Evolutionary conservation across 2,888 invertebrate genomes (phyloP).

Genomic region (Eudasyphora cyanicolor): DNA sequence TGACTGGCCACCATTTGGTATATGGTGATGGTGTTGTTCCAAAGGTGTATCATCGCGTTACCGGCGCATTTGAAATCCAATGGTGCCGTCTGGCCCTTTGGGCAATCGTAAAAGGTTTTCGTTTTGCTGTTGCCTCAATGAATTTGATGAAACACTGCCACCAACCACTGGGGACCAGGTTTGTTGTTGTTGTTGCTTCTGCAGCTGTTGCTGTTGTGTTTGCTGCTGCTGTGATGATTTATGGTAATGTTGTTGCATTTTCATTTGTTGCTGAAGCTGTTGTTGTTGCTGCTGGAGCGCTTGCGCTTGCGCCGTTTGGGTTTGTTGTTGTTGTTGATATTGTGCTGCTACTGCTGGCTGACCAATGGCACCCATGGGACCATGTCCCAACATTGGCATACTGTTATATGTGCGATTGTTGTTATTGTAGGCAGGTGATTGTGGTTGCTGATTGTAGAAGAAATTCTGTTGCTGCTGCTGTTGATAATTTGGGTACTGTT

Average conservation of each 20-base stretch:
- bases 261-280: constrained; percentile 56
- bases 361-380: constrained; percentile 62
- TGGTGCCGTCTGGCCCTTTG: constrained; percentile 89
- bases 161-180: constrained; percentile 77
- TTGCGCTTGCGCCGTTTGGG: constrained; percentile 46
- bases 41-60: constrained; percentile 76
- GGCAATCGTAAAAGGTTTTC: constrained; percentile 85
- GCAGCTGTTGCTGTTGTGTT: constrained; percentile 56
- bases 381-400: constrained; percentile 53
- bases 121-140: constrained; percentile 63
- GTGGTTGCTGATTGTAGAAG: constrained; percentile 51
- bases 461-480: constrained; percentile 53
- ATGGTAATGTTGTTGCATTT: constrained; percentile 61
- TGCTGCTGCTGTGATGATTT: constrained; percentile 69
- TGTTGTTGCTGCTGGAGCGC: constrained; percentile 68
- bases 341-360: constrained; percentile 57
- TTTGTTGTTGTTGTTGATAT: constrained; percentile 61
- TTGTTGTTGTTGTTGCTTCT: constrained; percentile 69
- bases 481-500: constrained; percentile 23
- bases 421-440: constrained; percentile 52
- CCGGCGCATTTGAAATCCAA: constrained; percentile 86
- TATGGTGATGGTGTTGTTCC: constrained; percentile 4
- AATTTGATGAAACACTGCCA: constrained; percentile 73
- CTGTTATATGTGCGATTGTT: constrained; percentile 55
- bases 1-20: constrained; percentile 3